Evolutionary conservation across 2,888 invertebrate species (phyloP), one percentile per base, ranked within the genome.

Genomic region (Perdita meconis): DNA sequence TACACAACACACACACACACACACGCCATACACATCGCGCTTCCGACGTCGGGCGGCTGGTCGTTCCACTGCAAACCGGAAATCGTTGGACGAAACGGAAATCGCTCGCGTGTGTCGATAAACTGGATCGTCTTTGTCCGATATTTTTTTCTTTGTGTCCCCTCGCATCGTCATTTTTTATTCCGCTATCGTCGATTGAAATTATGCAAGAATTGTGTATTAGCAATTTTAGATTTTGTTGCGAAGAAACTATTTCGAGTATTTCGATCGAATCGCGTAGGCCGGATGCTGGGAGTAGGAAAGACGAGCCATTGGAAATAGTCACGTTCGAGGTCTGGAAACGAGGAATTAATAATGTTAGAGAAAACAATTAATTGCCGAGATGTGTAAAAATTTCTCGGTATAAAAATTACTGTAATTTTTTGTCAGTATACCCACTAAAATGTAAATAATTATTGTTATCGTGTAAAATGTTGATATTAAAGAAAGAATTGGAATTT

Each of bases 21-120:
- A n/a, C n/a, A 24, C 8, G 16, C 40, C 5, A 30, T 6, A 19
- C 30, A n/a, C 34, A 34, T 34, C 13, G 36, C 36, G 26, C 22
- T 55, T 34, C 34, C 19, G 24, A 0, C 34, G 56, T 16, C 50
- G 56, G 13, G 40, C 34, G 44, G 30, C 10, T 19, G 10, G 6
- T 26, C 44, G 38, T 50, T 16, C 51, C 53, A 57, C 36, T 30
- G 24, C 36, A 50, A 75, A 77, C 67, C 78, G 81, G 80, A 80
- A 71, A 65, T 81, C 26, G 19, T 13, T 38, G 5, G 36, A 61
- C 38, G 56, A 73, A 76, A 57, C 69, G 78, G 77, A 77, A 70
- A 70, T 77, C 42, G 59, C 10, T 16, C 42, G 38, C 50, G 47
- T 44, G 24, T 47, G 34, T 34, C 42, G 30, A 51, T 40, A 76